Percentiles rank a stretch among this genome's conserved stretches.
phyloP scores from a whole-genome alignment of 1,140 invertebrate genomes.

The Lerema accius region DNA sequence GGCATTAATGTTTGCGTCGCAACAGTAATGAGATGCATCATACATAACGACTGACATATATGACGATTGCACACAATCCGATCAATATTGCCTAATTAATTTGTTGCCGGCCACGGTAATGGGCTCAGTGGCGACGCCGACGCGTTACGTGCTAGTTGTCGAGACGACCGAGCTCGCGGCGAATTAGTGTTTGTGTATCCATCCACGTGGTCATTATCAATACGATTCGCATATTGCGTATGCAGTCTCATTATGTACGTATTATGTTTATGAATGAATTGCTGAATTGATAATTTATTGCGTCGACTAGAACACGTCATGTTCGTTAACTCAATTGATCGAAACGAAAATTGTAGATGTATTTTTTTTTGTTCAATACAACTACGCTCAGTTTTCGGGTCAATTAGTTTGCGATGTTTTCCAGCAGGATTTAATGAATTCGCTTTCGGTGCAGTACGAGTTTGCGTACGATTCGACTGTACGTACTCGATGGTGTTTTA shows the following conservation, averaged over 20 bases:
- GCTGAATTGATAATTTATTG: constrained; percentile 21
- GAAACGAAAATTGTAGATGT: constrained; percentile 23
- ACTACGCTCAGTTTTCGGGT: constrained; percentile 20
- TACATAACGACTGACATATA: constrained; percentile 54
- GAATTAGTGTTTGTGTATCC: constrained; percentile 14
- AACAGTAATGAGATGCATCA: constrained; percentile 68
- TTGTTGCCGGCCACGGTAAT: constrained; percentile 43
- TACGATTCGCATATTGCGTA: constrained; percentile 26
- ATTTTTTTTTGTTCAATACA: constrained; percentile 1
- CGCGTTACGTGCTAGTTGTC: constrained; percentile 30
- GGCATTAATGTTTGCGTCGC: constrained; percentile 65
- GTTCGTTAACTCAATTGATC: not conserved
- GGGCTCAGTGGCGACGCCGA: constrained; percentile 37
- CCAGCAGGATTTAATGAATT: constrained; percentile 22
- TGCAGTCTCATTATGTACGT: constrained; percentile 32
- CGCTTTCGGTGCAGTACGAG: constrained; percentile 19
- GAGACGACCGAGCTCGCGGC: not conserved
- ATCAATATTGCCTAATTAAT: constrained; percentile 76
- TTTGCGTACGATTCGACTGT: constrained; percentile 7
- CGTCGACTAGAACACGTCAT: not conserved
- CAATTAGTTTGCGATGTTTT: constrained; percentile 16
- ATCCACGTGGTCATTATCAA: constrained; percentile 26
- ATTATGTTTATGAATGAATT: constrained; percentile 31
- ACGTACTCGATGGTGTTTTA: constrained; percentile 36
- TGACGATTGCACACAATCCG: constrained; percentile 55